These are phyloP conservation scores for Acanthornis magna DNA, from an alignment of 2,797 vertebrate species.

Conservation along the genomic window DNA sequence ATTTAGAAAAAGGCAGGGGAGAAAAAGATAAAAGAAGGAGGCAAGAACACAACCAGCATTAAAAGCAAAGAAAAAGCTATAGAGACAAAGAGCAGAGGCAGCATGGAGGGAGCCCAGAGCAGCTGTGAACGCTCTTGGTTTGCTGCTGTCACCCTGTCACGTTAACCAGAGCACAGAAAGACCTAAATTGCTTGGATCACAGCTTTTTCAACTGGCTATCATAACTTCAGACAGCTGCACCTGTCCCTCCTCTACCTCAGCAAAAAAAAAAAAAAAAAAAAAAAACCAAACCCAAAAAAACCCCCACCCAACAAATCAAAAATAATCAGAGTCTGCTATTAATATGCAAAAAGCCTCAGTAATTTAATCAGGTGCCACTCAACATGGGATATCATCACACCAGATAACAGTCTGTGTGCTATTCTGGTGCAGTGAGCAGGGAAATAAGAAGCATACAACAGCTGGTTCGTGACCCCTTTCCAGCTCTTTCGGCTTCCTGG, in stretches of 20 bases:
- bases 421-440: not conserved
- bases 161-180: not conserved
- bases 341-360: not conserved
- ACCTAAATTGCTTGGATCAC: not conserved
- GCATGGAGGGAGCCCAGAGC: not conserved
- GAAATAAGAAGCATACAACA: not conserved
- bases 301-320: not conserved
- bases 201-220: not conserved
- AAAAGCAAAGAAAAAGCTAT: not conserved
- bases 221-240: not conserved
- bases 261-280: not conserved
- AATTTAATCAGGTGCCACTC: not conserved
- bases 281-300: no score
- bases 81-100: not conserved
- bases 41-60: not conserved
- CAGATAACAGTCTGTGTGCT: not conserved
- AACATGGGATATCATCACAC: not conserved
- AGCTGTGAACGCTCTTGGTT: not conserved
- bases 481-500: not conserved
- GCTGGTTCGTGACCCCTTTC: not conserved
- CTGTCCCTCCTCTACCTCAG: not conserved
- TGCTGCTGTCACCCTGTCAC: not conserved
- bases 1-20: not conserved
- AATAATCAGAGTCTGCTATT: not conserved
- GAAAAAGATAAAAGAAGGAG: not conserved